Percentiles rank a stretch among this genome's conserved stretches.
phyloP scores from a whole-genome alignment of 2,113 vertebrate genomes.

The Bombycilla garrulus region DNA sequence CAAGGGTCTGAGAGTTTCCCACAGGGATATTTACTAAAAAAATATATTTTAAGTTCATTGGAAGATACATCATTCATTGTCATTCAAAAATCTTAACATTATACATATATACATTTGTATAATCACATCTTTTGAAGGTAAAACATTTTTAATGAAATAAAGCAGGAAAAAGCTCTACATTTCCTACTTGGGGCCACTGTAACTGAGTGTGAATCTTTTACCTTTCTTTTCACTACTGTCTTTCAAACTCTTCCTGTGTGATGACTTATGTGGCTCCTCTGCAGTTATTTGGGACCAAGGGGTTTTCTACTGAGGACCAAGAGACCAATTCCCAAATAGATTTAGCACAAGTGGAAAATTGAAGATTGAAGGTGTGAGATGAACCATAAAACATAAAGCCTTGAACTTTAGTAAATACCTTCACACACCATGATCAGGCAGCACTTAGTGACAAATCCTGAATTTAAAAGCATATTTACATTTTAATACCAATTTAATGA shows the following conservation, averaged over 20 bases:
- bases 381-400: not conserved
- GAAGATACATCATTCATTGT: not conserved
- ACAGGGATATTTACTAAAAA: not conserved
- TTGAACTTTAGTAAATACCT: not conserved
- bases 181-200: not conserved
- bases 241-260: not conserved
- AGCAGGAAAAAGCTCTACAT: not conserved
- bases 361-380: not conserved
- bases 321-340: not conserved
- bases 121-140: not conserved
- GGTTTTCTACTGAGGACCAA: not conserved
- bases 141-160: not conserved
- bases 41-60: not conserved
- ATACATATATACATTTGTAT: not conserved
- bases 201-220: not conserved
- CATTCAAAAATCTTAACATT: not conserved
- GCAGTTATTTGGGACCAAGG: not conserved
- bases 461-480: not conserved
- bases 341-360: not conserved
- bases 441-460: not conserved
- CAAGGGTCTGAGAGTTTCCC: not conserved
- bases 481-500: not conserved
- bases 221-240: not conserved
- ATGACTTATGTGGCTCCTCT: fast-evolving
- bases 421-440: not conserved